phyloP scores from a whole-genome alignment of 2,888 invertebrate genomes.

The Lasioglossum malachurum region DNA sequence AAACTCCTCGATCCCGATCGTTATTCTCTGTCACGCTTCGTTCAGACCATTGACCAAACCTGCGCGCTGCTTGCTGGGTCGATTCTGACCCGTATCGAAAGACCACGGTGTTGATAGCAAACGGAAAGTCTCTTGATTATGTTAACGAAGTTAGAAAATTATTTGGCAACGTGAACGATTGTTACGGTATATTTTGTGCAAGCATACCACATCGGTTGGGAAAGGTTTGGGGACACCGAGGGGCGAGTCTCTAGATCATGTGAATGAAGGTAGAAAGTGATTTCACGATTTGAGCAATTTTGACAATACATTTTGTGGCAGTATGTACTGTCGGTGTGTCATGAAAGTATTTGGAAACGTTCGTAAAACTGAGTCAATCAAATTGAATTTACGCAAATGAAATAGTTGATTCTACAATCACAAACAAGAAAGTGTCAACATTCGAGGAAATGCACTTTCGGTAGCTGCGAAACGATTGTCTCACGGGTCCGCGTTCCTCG shows the following conservation, averaged over 20 bases:
- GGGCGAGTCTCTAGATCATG: no score
- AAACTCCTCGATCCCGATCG: neutral
- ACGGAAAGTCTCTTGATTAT: neutral
- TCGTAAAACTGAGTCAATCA: no score
- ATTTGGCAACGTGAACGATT: no score
- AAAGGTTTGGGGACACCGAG: no score
- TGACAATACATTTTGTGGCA: no score
- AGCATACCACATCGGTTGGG: no score
- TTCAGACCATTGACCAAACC: neutral
- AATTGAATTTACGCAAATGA: neutral
- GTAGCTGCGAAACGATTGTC: neutral
- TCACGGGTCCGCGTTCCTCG: conserved; percentile 2
- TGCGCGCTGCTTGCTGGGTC: neutral
- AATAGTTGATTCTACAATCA: neutral
- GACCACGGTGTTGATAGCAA: neutral
- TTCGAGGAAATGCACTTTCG: neutral
- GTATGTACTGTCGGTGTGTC: no score
- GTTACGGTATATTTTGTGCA: no score
- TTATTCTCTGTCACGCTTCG: neutral
- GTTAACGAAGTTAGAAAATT: no score
- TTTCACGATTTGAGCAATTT: no score
- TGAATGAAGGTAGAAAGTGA: no score
- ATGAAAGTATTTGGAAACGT: no score
- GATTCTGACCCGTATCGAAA: neutral
- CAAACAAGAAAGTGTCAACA: neutral